Base-by-base conservation (phyloP, 2,113 vertebrate genomes). In the Scolopax mira region DNA sequence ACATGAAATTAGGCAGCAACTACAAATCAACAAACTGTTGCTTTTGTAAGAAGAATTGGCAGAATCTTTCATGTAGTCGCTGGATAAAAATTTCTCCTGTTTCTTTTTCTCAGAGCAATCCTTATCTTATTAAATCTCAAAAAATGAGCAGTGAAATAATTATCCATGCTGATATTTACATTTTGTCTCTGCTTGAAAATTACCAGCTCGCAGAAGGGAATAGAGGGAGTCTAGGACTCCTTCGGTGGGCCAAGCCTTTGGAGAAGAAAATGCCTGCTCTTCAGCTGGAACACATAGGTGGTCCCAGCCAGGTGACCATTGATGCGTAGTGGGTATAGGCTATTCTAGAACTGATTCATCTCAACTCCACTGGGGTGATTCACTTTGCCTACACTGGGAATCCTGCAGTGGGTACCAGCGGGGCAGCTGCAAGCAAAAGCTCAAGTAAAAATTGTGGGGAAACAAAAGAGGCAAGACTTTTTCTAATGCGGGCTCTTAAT, bases 141-240 rank as follows among this genome's bases (percentile, higher is more conserved):
- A 93, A 96, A 94, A 96, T 37, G 80, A 97, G 58, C 94, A 93
- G 58, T 31, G 58, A 95, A 91, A 94, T 95, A 95, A 95, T 96
- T 97, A 91, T 35, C 87, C 93, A 73, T 73, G 78, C 81, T 93
- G 94, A 62, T 96, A 95, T 85, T 96, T 95, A 82, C 65, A 79
- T 97, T 96, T 92, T 55, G 33, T 86, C 24, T 69, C 87, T 94
- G 84, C 66, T 91, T 95, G 91, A 94, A 94, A 91, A 79, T 87
- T 90, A 31, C 14, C 14, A 31, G 39, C 86, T 93, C 35, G 64
- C 61, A 81, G 81, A 82, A 92, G 54, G 78, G 66, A 94, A 54
- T 37, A 87, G 70, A 69, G 70, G 70, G 66, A 95, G 80, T 73
- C 37, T 58, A 39, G 73, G 70, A 52, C 58, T 91, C 74, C 74